Evolutionary conservation across 2,797 vertebrate genomes (phyloP).

Genomic region (Xenopus petersii): DNA sequence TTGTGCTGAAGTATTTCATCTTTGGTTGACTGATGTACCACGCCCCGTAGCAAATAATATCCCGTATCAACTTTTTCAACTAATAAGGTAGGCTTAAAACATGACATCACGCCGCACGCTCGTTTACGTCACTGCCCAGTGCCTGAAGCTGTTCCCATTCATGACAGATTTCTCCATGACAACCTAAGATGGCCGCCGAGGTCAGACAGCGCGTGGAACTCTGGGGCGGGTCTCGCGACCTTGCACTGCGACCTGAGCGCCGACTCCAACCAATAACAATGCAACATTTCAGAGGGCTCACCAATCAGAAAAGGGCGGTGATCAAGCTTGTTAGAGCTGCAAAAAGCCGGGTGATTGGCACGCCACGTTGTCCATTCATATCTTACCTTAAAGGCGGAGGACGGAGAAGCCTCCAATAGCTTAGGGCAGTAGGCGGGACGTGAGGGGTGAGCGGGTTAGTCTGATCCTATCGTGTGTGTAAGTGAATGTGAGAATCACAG

Average conservation of each 20-base stretch:
- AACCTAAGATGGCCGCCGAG: constrained; percentile 20
- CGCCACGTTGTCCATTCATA: neutral
- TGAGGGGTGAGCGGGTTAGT: neutral
- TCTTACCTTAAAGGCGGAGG: neutral
- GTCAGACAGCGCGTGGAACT: constrained; percentile 26
- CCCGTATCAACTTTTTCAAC: too few relatives aligned
- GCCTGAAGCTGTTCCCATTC: too few relatives aligned
- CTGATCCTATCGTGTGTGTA: constrained; percentile 28
- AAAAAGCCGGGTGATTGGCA: constrained; percentile 23
- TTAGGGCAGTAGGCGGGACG: neutral
- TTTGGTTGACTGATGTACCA: too few relatives aligned
- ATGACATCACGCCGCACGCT: too few relatives aligned
- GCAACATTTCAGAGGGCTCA: neutral
- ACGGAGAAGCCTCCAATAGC: neutral
- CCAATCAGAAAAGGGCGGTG: constrained; percentile 2
- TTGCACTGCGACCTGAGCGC: constrained; percentile 41
- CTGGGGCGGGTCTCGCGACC: constrained; percentile 41
- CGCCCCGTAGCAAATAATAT: too few relatives aligned
- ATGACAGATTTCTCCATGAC: constrained; percentile 29
- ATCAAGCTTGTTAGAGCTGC: constrained; percentile 12
- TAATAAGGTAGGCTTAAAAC: too few relatives aligned
- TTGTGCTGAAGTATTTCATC: too few relatives aligned
- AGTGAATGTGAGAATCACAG: constrained; percentile 35
- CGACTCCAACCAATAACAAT: constrained; percentile 14
- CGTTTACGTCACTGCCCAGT: too few relatives aligned